Percentiles rank a stretch among this genome's conserved stretches.
Conservation (phyloP, 2,113 vertebrate genomes). For the Scopus umbretta region DNA sequence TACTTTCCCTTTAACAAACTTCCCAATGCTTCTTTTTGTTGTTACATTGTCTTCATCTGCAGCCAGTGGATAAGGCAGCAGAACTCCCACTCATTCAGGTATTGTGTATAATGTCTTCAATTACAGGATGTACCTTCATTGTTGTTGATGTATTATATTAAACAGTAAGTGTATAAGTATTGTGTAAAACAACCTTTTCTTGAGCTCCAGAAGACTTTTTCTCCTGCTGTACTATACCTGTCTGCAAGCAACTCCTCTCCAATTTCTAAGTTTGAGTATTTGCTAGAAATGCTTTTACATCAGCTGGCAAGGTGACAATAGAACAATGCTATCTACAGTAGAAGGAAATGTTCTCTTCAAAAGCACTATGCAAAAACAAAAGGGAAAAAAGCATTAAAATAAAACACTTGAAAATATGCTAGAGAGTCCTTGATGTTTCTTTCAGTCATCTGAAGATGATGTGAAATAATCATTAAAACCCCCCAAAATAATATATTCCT, state of each 20-base stretch:
- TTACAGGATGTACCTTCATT: too few relatives aligned
- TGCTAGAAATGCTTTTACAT: constrained; percentile 35
- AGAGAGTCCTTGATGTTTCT: neutral
- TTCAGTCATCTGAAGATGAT: neutral
- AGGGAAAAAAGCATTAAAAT: neutral
- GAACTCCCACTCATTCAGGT: neutral
- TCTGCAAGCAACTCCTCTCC: neutral
- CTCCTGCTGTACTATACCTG: neutral
- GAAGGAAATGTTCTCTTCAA: constrained; percentile 5
- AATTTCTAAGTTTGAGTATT: constrained; percentile 5
- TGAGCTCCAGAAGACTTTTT: neutral
- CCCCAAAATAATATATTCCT: neutral
- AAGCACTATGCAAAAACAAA: constrained; percentile 10
- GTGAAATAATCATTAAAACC: neutral
- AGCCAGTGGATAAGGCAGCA: constrained; percentile 22
- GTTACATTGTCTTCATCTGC: neutral
- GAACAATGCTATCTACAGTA: neutral
- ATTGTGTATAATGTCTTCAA: neutral
- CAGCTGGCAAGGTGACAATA: neutral
- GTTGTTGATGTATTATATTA: too few relatives aligned
- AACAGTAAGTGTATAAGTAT: neutral
- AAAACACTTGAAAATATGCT: neutral
- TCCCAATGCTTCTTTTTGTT: neutral
- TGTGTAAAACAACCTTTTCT: neutral
- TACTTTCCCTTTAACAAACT: neutral